A percentile compares a stretch with the other conserved stretches of the same genome.
Evolutionary conservation across 2,797 vertebrate species (phyloP).

Genomic region (Syndactyla subalaris): DNA sequence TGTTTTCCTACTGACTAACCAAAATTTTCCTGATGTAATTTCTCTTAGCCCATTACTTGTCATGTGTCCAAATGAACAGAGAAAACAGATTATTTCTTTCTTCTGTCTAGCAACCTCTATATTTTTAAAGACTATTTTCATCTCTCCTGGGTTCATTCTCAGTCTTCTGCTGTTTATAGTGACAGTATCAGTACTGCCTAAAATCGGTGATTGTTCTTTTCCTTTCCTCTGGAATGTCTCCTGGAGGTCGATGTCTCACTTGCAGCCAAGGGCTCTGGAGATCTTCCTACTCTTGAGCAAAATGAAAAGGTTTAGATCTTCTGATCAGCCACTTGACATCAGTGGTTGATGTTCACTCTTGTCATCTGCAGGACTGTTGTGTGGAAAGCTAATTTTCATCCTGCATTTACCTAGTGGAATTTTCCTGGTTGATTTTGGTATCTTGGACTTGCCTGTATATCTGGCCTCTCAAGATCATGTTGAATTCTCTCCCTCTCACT

Average conservation of each 20-base stretch:
- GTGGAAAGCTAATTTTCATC: background rate
- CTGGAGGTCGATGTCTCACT: background rate
- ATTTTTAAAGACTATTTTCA: background rate
- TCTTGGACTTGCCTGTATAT: background rate
- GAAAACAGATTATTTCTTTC: background rate
- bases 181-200: background rate
- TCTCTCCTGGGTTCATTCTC: background rate
- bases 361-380: background rate
- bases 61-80: background rate
- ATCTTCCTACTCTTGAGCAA: background rate
- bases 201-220: background rate
- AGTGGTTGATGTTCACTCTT: background rate
- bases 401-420: background rate
- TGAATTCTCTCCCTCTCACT: background rate
- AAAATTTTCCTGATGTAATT: background rate
- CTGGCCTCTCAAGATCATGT: background rate
- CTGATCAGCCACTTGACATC: background rate
- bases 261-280: background rate
- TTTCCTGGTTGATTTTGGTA: background rate
- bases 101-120: background rate
- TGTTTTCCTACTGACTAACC: constrained; percentile 7
- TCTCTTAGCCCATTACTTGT: background rate
- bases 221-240: background rate
- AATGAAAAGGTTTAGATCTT: background rate
- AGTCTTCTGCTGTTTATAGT: background rate